Conservation (phyloP, 2,797 vertebrate species). For the Danio kyathit region DNA sequence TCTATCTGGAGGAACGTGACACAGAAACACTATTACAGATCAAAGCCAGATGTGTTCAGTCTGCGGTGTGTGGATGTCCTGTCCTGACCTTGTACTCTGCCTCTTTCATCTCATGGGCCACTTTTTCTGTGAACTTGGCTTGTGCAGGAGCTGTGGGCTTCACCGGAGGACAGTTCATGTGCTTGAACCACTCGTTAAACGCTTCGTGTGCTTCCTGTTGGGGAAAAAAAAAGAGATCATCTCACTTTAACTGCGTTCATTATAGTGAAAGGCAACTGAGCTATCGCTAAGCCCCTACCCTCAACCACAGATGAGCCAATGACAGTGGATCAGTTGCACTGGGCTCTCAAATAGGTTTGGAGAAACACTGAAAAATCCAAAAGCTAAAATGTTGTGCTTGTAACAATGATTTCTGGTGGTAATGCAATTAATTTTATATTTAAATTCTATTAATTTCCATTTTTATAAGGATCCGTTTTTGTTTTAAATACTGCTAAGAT, state of each 20-base stretch:
- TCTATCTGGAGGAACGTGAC: slow-evolving; percentile 76
- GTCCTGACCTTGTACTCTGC: slow-evolving; percentile 90
- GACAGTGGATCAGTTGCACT: too few relatives aligned
- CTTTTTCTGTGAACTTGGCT: slow-evolving; percentile 92
- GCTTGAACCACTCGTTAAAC: slow-evolving; percentile 96
- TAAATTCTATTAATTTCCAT: too few relatives aligned
- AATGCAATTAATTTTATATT: too few relatives aligned
- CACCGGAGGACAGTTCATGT: slow-evolving; percentile 91
- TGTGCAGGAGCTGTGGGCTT: slow-evolving; percentile 86
- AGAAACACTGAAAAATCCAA: too few relatives aligned
- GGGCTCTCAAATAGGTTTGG: too few relatives aligned
- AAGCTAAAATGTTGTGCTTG: too few relatives aligned
- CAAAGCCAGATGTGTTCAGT: not conserved
- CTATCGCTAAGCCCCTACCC: too few relatives aligned
- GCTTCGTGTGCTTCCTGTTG: slow-evolving; percentile 88
- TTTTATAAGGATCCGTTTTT: too few relatives aligned
- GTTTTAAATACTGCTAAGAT: too few relatives aligned
- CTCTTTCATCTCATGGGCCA: slow-evolving; percentile 95
- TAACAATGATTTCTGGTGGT: too few relatives aligned
- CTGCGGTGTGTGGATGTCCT: not conserved
- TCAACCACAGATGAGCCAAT: too few relatives aligned
- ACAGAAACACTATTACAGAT: not conserved
- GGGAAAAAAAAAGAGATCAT: slow-evolving; percentile 26
- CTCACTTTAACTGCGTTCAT: not conserved
- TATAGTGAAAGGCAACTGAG: not conserved